These are phyloP conservation scores for Philereme vetulata DNA, from an alignment of 2,888 invertebrate species.

Conservation along the genomic window DNA sequence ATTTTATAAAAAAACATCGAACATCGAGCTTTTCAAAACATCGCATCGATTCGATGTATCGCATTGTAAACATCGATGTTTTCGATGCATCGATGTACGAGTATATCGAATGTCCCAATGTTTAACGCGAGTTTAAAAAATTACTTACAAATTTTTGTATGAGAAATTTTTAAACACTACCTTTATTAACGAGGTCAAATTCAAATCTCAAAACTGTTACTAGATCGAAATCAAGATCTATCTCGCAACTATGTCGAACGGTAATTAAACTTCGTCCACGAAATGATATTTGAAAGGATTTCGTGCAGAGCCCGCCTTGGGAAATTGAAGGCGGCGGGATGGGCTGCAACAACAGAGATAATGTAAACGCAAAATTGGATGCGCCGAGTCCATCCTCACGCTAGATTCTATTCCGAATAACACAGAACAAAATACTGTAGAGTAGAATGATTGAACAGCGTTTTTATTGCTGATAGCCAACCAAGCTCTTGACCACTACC, in stretches of 20 bases:
- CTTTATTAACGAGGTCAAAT: background rate
- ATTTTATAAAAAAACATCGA: no score
- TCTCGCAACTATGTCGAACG: constrained; percentile 28
- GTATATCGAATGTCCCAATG: no score
- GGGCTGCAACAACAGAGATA: constrained; percentile 66
- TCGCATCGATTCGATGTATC: no score
- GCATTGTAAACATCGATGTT: no score
- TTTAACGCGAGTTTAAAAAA: no score
- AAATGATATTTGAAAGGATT: constrained; percentile 49
- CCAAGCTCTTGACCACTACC: no score
- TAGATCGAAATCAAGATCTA: constrained; percentile 23
- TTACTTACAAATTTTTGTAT: no score
- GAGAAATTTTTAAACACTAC: no score
- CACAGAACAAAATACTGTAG: constrained; percentile 24
- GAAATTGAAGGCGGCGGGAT: constrained; percentile 51
- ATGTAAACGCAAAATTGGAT: constrained; percentile 63
- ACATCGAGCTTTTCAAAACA: no score
- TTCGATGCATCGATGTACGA: no score
- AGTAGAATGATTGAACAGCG: background rate
- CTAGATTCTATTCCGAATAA: constrained; percentile 47
- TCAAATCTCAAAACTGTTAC: constrained; percentile 9
- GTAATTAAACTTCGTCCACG: constrained; percentile 46
- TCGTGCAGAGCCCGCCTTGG: constrained; percentile 50
- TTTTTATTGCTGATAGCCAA: no score
- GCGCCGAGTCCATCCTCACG: constrained; percentile 45